These are phyloP conservation scores for Pionites leucogaster DNA, from an alignment of 2,113 vertebrate species.

Conservation along the genomic window DNA sequence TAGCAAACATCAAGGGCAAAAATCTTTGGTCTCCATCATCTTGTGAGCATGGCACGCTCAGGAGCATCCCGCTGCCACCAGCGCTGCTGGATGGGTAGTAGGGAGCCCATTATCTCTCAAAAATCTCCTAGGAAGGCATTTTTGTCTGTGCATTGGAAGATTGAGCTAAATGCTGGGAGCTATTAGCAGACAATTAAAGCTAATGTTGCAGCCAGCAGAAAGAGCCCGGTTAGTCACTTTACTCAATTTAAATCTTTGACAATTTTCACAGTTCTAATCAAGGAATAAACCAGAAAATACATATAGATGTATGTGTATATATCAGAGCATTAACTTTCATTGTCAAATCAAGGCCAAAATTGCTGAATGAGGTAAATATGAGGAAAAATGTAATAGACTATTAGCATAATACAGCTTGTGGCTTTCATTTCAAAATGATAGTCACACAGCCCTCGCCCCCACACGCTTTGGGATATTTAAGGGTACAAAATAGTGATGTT, in stretches of 20 bases:
- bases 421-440: neutral
- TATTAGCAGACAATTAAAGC: constrained; percentile 35
- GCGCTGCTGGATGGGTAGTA: rapidly evolving
- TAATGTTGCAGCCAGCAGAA: constrained; percentile 36
- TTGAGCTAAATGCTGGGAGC: neutral
- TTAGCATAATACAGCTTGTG: neutral
- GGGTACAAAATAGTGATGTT: neutral
- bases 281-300: neutral
- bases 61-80: neutral
- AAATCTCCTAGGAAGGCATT: neutral
- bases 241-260: neutral
- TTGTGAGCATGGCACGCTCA: neutral
- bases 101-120: neutral
- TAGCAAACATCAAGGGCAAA: neutral
- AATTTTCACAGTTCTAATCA: constrained; percentile 23
- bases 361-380: constrained; percentile 28
- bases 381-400: neutral
- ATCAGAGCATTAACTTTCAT: constrained; percentile 55
- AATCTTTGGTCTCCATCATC: neutral
- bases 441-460: neutral
- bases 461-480: neutral
- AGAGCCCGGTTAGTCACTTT: neutral
- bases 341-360: constrained; percentile 4
- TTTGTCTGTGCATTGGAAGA: neutral
- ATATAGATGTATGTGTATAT: neutral